A percentile compares a stretch with the other conserved stretches of the same genome.
Evolutionary conservation across 2,797 vertebrate species (phyloP).

Genomic region (Fundulus diaphanus): DNA sequence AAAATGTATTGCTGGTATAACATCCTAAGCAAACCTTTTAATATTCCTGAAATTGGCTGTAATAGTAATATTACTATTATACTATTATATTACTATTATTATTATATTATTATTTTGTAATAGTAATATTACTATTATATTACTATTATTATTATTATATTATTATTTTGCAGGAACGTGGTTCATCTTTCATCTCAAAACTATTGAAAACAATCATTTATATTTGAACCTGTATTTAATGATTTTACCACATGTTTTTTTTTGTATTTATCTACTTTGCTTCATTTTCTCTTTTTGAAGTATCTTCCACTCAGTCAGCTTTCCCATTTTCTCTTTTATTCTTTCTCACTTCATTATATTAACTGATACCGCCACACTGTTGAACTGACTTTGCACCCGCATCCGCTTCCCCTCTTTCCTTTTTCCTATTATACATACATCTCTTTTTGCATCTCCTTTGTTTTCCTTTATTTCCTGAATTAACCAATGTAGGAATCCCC

Average conservation of each 20-base stretch:
- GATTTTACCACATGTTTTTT: no score
- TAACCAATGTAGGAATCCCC: neutral
- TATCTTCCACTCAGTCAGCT: conserved; percentile 8
- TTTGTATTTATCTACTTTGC: conserved; percentile 4
- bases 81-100: no score
- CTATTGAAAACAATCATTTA: neutral
- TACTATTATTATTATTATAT: no score
- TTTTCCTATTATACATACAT: neutral
- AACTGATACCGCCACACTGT: conserved; percentile 14
- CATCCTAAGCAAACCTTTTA: neutral
- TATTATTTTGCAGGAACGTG: neutral
- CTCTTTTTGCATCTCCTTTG: conserved; percentile 26
- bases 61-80: no score
- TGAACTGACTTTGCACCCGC: neutral
- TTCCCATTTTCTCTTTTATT: conserved; percentile 22
- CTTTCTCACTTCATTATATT: neutral
- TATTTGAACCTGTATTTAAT: neutral
- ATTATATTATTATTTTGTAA: no score
- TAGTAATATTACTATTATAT: no score
- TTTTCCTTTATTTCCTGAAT: conserved; percentile 18
- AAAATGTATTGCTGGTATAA: neutral
- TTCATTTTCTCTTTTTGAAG: conserved; percentile 12
- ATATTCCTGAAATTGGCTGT: no score
- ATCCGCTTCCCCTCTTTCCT: neutral
- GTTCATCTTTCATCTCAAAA: neutral